phyloP scores from a whole-genome alignment of 2,888 invertebrate species.

The Chrysopilus asiliformis region DNA sequence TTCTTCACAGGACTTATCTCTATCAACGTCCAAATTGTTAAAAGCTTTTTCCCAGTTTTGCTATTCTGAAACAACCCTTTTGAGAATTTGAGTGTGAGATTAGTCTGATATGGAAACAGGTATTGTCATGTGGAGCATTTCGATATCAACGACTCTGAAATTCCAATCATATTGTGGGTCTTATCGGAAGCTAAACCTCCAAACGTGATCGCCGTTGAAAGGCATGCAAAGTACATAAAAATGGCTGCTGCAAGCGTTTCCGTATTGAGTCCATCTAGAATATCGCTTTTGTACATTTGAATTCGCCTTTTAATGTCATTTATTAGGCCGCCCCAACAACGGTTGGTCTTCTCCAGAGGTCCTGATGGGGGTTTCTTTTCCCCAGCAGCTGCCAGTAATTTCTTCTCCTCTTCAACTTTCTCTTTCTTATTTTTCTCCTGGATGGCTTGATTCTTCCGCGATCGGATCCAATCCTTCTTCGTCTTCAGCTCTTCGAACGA shows the following conservation, averaged over 20 bases:
- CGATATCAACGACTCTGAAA: slow-evolving; percentile 82
- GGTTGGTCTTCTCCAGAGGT: slow-evolving; percentile 66
- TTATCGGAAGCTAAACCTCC: slow-evolving; percentile 91
- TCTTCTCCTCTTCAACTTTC: slow-evolving; percentile 25
- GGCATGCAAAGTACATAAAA: slow-evolving; percentile 96
- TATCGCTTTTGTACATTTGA: slow-evolving; percentile 72
- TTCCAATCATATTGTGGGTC: slow-evolving; percentile 80
- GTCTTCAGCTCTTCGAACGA: slow-evolving; percentile 81
- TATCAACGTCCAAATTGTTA: too few relatives aligned
- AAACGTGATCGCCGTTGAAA: slow-evolving; percentile 88
- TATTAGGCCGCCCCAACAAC: slow-evolving; percentile 77
- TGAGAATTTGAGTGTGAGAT: too few relatives aligned
- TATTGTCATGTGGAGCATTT: too few relatives aligned
- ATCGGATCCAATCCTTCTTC: slow-evolving; percentile 70
- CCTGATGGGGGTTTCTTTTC: slow-evolving; percentile 58
- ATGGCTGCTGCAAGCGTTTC: slow-evolving; percentile 84
- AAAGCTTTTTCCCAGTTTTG: too few relatives aligned
- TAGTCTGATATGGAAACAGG: too few relatives aligned
- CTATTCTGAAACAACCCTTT: too few relatives aligned
- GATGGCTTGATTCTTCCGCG: slow-evolving; percentile 59
- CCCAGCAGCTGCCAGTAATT: slow-evolving; percentile 36
- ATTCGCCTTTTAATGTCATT: slow-evolving; percentile 79
- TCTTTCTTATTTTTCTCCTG: slow-evolving; percentile 36
- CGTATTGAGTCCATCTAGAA: slow-evolving; percentile 73
- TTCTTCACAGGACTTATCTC: too few relatives aligned